Conservation (phyloP, 2,797 vertebrate genomes). For the Ataeniobius toweri region DNA sequence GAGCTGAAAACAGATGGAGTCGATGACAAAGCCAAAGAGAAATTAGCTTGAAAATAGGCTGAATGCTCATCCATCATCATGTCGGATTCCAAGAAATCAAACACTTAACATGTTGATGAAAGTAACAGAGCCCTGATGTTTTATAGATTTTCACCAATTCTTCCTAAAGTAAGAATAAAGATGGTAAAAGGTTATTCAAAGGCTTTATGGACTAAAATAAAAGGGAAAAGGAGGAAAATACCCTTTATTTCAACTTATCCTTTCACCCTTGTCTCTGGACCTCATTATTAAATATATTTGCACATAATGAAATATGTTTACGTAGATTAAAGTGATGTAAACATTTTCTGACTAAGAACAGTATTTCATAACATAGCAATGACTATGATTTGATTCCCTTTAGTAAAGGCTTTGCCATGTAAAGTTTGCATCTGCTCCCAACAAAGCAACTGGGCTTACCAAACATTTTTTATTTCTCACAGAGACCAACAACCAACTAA, state of each 20-base stretch:
- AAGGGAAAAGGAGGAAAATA: neutral
- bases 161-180: constrained; percentile 30
- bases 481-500: neutral
- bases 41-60: constrained; percentile 52
- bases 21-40: constrained; percentile 49
- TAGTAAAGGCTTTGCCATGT: neutral
- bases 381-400: neutral
- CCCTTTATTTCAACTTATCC: neutral
- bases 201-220: constrained; percentile 4
- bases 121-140: constrained; percentile 37
- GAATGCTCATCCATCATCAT: constrained; percentile 58
- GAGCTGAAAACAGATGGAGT: constrained; percentile 72
- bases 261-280: neutral
- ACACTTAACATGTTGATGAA: constrained; percentile 59
- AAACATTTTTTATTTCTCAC: neutral
- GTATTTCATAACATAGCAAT: neutral
- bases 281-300: neutral
- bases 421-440: neutral
- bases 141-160: constrained; percentile 32
- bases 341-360: neutral
- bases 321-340: neutral
- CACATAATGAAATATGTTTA: neutral
- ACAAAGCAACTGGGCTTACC: neutral
- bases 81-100: constrained; percentile 46
- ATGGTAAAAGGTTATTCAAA: constrained; percentile 17